Base-by-base conservation (phyloP, 53 echinoderm and acorn worm species). In the Paracentrotus lividus region DNA sequence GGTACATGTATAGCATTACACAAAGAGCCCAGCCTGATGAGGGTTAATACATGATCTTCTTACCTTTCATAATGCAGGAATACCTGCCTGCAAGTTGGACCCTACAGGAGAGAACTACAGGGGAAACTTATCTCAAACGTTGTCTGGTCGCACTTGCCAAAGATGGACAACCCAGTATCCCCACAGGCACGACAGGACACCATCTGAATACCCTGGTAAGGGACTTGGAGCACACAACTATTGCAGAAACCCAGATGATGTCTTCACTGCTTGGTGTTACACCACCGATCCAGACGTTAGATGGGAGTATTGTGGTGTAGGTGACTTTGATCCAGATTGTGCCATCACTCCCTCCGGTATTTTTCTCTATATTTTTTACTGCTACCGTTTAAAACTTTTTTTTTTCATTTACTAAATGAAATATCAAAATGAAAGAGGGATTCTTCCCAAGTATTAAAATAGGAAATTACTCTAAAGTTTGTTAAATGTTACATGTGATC, bases 141-240 rank as follows among this genome's bases (percentile, higher is more conserved):
- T 69, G 32, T 94, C 90, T 7, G 96, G 96, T 34, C 90, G 86
- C 42, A 49, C 68, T 34, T 98, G 98, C 72, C 98, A 98, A 49
- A 44, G 93, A 3, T 98, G 98, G 98, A 94, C 86, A 1, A 51
- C 44, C 9, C 95, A 96, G 92, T 60, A 51, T 16, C 98, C 98
- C 27, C 98, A 98, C 40, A 23, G 0, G 3, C 98, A 96, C 61
- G 49, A 20, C 9, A 94, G 94, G 81, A 94, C 94, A 14, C 91
- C 93, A 0, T 78, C 76, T 26, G 93, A 91, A 24, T 96, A 93
- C 85, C 98, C 98, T 13, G 66, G 94, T 23, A 68, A 89, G 24
- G 97, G 97, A 16, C 43, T 96, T 31, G 98, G 95, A n/a, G 94
- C 96, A 32, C 98, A 98, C 85, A 98, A 98, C 95, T 89, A 89